Conservation (phyloP, 1,140 invertebrate species). For the Phocides pigmalion region DNA sequence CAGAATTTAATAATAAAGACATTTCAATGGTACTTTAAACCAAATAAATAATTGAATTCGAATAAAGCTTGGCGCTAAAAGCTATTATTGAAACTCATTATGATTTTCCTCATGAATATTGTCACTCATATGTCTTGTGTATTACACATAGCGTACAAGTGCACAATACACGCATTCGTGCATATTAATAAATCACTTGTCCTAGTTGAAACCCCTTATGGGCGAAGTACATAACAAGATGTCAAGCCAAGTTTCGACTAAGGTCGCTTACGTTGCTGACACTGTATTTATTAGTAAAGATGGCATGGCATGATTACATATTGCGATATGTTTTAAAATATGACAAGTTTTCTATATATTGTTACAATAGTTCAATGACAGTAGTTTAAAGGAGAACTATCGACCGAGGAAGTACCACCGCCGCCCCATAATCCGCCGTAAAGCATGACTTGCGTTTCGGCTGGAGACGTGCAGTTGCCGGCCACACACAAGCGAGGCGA, state of each 20-base stretch:
- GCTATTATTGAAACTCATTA: background rate
- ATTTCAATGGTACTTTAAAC: too few species aligned
- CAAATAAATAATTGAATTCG: too few species aligned
- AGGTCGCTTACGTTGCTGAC: constrained; percentile 5
- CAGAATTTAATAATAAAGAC: too few species aligned
- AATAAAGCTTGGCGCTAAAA: too few species aligned
- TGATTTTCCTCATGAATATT: background rate
- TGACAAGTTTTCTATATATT: background rate
- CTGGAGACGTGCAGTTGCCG: too few species aligned
- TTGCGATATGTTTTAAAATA: background rate
- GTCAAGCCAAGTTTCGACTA: constrained; percentile 17
- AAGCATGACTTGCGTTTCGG: too few species aligned
- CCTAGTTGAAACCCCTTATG: constrained; percentile 16
- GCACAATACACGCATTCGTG: constrained; percentile 1
- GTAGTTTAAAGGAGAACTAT: too few species aligned
- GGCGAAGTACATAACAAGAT: constrained; percentile 1
- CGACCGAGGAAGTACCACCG: too few species aligned
- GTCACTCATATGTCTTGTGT: background rate
- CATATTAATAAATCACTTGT: constrained; percentile 20
- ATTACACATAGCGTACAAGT: constrained; percentile 4
- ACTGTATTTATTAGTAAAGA: background rate
- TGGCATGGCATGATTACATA: background rate
- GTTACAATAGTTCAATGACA: background rate
- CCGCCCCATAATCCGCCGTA: too few species aligned
- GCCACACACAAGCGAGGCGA: too few species aligned